phyloP scores from a whole-genome alignment of 2,888 invertebrate genomes.

The Apocheima hispidaria region DNA sequence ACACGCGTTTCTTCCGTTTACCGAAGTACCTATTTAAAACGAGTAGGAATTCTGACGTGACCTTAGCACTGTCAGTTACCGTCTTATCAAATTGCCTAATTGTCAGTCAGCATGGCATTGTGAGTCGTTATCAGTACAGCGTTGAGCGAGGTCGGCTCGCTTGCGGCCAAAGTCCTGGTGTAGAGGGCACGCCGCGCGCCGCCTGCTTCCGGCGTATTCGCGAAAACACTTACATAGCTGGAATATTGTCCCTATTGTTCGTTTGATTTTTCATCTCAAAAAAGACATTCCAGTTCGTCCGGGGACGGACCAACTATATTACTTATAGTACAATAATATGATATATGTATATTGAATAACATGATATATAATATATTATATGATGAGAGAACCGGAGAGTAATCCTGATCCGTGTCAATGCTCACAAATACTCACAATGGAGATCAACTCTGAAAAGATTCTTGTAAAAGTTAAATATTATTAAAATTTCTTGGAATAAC shows the following conservation, averaged over 20 bases:
- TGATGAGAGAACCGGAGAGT: no score
- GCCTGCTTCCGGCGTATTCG: neutral
- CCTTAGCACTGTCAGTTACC: neutral
- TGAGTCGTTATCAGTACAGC: constrained; percentile 18
- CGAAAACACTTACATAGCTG: neutral
- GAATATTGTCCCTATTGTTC: no score
- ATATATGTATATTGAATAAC: neutral
- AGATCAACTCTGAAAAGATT: no score
- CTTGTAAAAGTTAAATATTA: no score
- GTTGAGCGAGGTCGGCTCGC: constrained; percentile 12
- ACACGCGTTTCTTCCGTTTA: no score
- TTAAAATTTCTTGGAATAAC: no score
- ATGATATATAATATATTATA: no score
- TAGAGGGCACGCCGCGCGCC: no score
- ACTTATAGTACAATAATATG: neutral
- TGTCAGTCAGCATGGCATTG: neutral
- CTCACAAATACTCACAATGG: no score
- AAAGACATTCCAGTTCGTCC: neutral
- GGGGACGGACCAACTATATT: no score
- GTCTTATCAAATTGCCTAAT: constrained; percentile 10
- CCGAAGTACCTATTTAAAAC: no score
- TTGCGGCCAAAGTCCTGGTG: constrained; percentile 15
- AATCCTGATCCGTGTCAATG: no score
- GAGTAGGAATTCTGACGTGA: neutral
- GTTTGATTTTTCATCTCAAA: neutral